phyloP scores from a whole-genome alignment of 53 echinoderm and acorn worm genomes.

The Holothuria leucospilota region DNA sequence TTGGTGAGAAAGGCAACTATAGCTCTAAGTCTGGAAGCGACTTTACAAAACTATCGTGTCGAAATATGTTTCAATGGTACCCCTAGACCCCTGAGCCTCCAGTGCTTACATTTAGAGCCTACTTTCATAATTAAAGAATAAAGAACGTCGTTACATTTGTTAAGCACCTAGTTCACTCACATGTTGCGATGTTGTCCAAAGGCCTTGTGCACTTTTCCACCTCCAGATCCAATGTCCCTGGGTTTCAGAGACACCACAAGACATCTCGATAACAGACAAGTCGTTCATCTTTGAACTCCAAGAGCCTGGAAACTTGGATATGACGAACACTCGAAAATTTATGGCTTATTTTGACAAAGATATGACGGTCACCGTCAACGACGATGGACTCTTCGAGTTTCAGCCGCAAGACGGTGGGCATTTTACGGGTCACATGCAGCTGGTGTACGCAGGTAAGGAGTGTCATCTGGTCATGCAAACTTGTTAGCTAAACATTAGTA shows the following conservation, averaged over 20 bases:
- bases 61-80: no score
- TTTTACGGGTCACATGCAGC: slow-evolving; percentile 83
- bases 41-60: no score
- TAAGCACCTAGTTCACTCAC: no score
- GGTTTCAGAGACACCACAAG: slow-evolving; percentile 1
- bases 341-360: slow-evolving; percentile 76
- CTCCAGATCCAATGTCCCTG: slow-evolving; percentile 42
- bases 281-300: slow-evolving; percentile 77
- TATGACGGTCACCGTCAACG: slow-evolving; percentile 61
- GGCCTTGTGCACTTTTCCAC: no score
- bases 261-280: slow-evolving; percentile 42
- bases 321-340: slow-evolving; percentile 72
- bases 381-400: slow-evolving; percentile 50
- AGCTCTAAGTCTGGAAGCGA: no score
- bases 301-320: slow-evolving; percentile 53
- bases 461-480: neutral
- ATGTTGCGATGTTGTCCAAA: no score
- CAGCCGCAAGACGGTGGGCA: slow-evolving; percentile 2
- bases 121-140: no score
- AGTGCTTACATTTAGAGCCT: no score
- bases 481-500: neutral
- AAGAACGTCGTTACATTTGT: no score
- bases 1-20: no score
- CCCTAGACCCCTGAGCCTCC: no score
- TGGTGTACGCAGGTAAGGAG: slow-evolving; percentile 75